Evolutionary conservation across 2,888 invertebrate genomes (phyloP).

Genomic region (Meiosimyza platycephala): DNA sequence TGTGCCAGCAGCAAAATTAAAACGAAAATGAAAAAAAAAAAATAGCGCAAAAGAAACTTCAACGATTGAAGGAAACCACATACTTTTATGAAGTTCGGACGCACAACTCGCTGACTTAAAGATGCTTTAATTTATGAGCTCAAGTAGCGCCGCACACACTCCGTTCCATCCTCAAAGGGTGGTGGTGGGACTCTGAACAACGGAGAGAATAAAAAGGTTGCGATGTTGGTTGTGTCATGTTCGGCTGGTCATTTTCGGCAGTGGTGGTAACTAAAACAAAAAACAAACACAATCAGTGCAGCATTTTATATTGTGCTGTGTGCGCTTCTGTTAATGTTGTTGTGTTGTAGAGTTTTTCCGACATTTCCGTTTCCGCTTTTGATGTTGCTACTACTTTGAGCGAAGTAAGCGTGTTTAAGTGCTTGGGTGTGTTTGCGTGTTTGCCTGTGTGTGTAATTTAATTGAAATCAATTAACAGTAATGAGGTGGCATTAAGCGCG

Average conservation of each 20-base stretch:
- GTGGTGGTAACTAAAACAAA: constrained; percentile 5
- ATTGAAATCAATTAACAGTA: constrained; percentile 67
- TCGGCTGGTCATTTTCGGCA: constrained; percentile 22
- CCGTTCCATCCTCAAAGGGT: constrained; percentile 18
- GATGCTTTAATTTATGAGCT: constrained; percentile 48
- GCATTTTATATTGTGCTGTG: constrained; percentile 22
- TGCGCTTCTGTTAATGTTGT: constrained; percentile 30
- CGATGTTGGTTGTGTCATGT: background rate
- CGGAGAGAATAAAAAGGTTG: background rate
- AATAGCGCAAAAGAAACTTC: constrained; percentile 15
- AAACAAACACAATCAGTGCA: constrained; percentile 10
- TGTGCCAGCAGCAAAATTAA: background rate
- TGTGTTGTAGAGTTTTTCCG: constrained; percentile 22
- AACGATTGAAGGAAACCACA: background rate
- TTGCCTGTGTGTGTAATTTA: constrained; percentile 60
- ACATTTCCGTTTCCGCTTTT: constrained; percentile 26
- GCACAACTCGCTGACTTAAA: constrained; percentile 41
- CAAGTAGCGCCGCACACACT: constrained; percentile 13
- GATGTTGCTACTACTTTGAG: constrained; percentile 9
- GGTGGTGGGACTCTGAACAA: background rate
- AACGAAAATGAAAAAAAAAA: background rate
- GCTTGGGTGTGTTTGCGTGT: constrained; percentile 34
- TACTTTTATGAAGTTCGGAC: constrained; percentile 47
- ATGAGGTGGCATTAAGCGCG: constrained; percentile 65
- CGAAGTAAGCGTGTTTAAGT: background rate